Evolutionary conservation across 1,140 invertebrate species (phyloP).

Genomic region (Stenopsyche tienmushanensis): DNA sequence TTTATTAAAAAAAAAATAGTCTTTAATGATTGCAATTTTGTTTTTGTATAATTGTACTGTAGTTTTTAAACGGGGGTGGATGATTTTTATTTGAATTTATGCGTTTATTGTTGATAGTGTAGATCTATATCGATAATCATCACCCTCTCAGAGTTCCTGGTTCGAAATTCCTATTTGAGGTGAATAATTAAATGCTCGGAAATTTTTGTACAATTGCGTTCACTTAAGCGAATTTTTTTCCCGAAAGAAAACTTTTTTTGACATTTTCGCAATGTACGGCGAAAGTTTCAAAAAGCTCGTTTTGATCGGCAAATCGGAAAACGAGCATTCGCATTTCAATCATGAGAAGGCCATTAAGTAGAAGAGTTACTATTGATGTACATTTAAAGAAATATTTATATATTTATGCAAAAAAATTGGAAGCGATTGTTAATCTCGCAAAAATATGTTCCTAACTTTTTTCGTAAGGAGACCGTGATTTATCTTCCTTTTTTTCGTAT

Average conservation of each 20-base stretch:
- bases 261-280: too few relatives aligned
- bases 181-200: constrained; percentile 9
- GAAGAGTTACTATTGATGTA: constrained; percentile 2
- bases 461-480: constrained; percentile 35
- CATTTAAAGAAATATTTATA: constrained; percentile 20
- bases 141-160: constrained; percentile 42
- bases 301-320: too few relatives aligned
- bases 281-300: too few relatives aligned
- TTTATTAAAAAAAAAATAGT: constrained; percentile 23
- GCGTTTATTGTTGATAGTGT: constrained; percentile 28
- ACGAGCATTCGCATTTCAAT: too few relatives aligned
- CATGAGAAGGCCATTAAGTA: background rate
- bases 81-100: constrained; percentile 32
- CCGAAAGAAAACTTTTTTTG: too few relatives aligned
- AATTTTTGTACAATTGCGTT: background rate
- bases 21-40: constrained; percentile 10
- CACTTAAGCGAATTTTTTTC: background rate
- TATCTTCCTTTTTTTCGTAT: constrained; percentile 36
- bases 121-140: constrained; percentile 34
- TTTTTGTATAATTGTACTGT: constrained; percentile 26
- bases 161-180: constrained; percentile 42
- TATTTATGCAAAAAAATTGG: constrained; percentile 13
- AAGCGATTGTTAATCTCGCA: constrained; percentile 26
- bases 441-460: constrained; percentile 37
- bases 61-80: constrained; percentile 40